Conservation (phyloP, 2,888 invertebrate species). For the Pterostichus niger region DNA sequence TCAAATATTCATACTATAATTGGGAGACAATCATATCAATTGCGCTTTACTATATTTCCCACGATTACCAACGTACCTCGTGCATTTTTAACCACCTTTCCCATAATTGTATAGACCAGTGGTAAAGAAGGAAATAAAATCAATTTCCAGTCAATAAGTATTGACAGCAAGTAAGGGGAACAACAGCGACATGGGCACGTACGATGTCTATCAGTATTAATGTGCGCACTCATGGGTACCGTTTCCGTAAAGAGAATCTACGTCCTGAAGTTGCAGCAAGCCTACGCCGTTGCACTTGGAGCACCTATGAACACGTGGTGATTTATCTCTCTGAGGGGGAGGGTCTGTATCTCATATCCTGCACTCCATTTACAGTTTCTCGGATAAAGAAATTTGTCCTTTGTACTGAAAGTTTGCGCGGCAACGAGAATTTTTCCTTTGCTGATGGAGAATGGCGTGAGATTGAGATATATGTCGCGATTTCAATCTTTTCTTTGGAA, state of each 20-base stretch:
- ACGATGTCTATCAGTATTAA: slow-evolving; percentile 42
- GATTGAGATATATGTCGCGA: slow-evolving; percentile 49
- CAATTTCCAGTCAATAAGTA: slow-evolving; percentile 3
- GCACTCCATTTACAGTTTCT: slow-evolving; percentile 40
- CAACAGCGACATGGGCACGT: neutral
- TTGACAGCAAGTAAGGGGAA: neutral
- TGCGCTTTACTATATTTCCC: no score
- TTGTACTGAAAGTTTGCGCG: slow-evolving; percentile 24
- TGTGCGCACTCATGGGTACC: slow-evolving; percentile 1
- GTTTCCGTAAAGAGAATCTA: slow-evolving; percentile 51
- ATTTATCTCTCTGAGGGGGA: slow-evolving; percentile 47
- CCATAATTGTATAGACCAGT: neutral
- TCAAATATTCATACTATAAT: no score
- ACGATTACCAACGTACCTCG: no score
- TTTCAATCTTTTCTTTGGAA: slow-evolving; percentile 48
- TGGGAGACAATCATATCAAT: no score
- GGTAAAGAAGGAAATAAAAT: slow-evolving; percentile 9
- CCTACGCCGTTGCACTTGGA: slow-evolving; percentile 6
- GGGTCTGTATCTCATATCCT: slow-evolving; percentile 33
- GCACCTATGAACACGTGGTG: slow-evolving; percentile 49
- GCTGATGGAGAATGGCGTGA: slow-evolving; percentile 28
- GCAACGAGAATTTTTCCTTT: slow-evolving; percentile 15
- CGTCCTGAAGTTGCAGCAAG: neutral
- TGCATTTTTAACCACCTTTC: no score
- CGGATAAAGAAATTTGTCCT: slow-evolving; percentile 61